Evolutionary conservation across 2,888 invertebrate genomes (phyloP).

Genomic region (Diaphora mendica): DNA sequence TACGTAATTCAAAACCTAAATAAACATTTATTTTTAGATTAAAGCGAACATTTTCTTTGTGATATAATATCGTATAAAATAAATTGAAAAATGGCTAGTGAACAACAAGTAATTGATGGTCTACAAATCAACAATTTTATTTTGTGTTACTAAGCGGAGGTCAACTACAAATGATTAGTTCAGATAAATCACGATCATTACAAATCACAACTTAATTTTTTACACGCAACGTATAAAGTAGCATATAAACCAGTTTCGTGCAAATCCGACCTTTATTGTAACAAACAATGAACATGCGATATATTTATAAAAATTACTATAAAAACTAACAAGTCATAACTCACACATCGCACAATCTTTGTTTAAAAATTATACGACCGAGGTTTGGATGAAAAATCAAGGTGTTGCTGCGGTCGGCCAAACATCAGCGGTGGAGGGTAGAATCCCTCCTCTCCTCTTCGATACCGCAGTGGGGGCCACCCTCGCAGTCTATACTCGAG

Average conservation of each 20-base stretch:
- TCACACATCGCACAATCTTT: slow-evolving; percentile 28
- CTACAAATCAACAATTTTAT: slow-evolving; percentile 1
- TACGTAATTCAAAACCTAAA: neutral
- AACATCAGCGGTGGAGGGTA: slow-evolving; percentile 50
- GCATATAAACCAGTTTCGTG: slow-evolving; percentile 37
- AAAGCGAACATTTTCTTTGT: neutral
- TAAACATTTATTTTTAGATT: neutral
- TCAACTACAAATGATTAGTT: slow-evolving; percentile 30
- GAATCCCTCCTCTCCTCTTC: slow-evolving; percentile 47
- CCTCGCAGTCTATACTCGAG: slow-evolving; percentile 72
- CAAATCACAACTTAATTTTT: slow-evolving; percentile 34
- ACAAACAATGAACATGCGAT: slow-evolving; percentile 40
- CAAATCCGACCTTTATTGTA: slow-evolving; percentile 40
- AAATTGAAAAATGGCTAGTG: neutral
- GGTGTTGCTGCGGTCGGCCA: slow-evolving; percentile 65
- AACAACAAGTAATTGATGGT: neutral
- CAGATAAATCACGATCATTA: slow-evolving; percentile 32
- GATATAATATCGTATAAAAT: neutral
- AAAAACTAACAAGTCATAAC: slow-evolving; percentile 43
- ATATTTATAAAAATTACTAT: slow-evolving; percentile 35
- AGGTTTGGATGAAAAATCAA: slow-evolving; percentile 76
- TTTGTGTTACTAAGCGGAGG: slow-evolving; percentile 24
- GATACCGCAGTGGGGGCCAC: slow-evolving; percentile 52
- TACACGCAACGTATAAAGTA: slow-evolving; percentile 22
- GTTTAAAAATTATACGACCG: slow-evolving; percentile 53